Percentiles rank a stretch among this genome's conserved stretches.
phyloP scores from a whole-genome alignment of 1,140 invertebrate genomes.

The Aphaenogaster floridana region DNA sequence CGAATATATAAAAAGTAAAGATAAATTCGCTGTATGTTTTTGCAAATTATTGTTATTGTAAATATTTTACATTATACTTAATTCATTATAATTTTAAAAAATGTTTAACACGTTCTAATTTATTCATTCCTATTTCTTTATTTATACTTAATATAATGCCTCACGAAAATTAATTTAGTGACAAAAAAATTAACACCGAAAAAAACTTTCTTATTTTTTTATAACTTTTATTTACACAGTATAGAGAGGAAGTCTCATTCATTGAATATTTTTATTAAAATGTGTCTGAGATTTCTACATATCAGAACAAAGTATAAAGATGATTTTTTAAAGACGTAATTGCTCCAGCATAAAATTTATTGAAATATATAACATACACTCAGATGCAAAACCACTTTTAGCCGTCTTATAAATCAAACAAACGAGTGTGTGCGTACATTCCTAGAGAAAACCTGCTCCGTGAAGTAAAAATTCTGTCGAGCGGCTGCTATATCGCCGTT shows the following conservation, averaged over 20 bases:
- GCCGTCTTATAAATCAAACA: slow-evolving; percentile 77
- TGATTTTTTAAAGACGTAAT: slow-evolving; percentile 25
- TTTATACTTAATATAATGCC: neutral
- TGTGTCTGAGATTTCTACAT: neutral
- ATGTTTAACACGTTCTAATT: neutral
- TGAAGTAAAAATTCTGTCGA: slow-evolving; percentile 55
- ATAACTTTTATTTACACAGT: neutral
- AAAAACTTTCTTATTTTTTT: neutral
- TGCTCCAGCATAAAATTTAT: slow-evolving; percentile 31
- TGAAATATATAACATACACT: slow-evolving; percentile 77
- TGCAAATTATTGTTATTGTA: neutral
- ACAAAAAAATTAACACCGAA: neutral
- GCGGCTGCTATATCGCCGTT: slow-evolving; percentile 52
- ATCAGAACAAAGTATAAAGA: neutral
- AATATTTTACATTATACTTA: neutral
- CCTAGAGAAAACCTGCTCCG: slow-evolving; percentile 81
- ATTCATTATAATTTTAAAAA: neutral
- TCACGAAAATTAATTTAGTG: neutral
- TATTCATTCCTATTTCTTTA: neutral
- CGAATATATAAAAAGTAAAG: neutral
- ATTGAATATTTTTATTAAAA: slow-evolving; percentile 1
- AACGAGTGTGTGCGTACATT: slow-evolving; percentile 76
- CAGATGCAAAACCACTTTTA: slow-evolving; percentile 77
- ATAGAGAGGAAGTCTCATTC: neutral
- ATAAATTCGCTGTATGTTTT: neutral